Evolutionary conservation across 2,113 vertebrate genomes (phyloP).

Genomic region (Percopsis transmontana): DNA sequence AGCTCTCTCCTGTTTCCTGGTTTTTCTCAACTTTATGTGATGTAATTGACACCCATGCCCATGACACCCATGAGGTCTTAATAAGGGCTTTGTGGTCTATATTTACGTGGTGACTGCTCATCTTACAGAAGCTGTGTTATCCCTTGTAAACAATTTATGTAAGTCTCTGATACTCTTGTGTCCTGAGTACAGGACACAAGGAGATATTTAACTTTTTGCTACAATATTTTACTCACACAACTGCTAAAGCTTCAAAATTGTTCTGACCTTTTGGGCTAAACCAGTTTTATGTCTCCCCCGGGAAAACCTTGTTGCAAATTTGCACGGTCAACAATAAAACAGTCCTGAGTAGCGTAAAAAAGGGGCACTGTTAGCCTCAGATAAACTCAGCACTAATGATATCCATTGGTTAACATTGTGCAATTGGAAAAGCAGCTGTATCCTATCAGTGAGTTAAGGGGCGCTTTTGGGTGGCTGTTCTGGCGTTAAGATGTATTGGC

Average conservation of each 20-base stretch:
- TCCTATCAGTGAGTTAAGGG: background rate
- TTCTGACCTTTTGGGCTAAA: constrained; percentile 14
- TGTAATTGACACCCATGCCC: background rate
- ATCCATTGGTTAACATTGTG: background rate
- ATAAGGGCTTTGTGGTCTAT: constrained; percentile 13
- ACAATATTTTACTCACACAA: background rate
- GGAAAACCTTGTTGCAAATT: background rate
- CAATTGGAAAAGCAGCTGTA: background rate
- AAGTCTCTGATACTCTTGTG: background rate
- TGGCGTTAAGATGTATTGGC: background rate
- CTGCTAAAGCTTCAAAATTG: background rate
- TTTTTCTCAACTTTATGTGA: background rate
- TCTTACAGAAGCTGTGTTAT: background rate
- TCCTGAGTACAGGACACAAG: background rate
- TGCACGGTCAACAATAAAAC: constrained; percentile 2
- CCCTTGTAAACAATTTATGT: background rate
- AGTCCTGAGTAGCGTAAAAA: constrained; percentile 6
- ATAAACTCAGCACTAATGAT: background rate
- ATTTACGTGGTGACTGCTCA: background rate
- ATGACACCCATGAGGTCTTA: background rate
- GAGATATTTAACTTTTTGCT: background rate
- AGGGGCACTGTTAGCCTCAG: background rate
- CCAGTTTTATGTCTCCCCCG: background rate
- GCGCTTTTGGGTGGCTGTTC: background rate
- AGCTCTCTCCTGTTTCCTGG: too few relatives aligned